phyloP scores from a whole-genome alignment of 2,113 vertebrate species.

The Crotalus tigris region DNA sequence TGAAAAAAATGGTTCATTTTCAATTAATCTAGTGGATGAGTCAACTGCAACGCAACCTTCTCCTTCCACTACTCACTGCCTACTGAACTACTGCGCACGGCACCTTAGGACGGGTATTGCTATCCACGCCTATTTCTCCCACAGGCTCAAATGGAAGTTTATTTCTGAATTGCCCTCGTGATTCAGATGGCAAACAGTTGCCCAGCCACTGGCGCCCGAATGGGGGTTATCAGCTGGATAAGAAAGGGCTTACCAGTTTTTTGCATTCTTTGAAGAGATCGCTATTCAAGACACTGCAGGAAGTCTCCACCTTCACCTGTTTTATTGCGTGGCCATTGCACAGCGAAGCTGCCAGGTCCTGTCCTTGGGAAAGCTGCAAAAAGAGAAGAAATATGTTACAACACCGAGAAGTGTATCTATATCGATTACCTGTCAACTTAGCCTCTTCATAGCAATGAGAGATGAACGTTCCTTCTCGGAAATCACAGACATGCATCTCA shows the following conservation, averaged over 20 bases:
- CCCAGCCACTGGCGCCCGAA: background rate
- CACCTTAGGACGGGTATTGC: fast-evolving
- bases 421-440: background rate
- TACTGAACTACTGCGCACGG: too few species aligned
- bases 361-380: constrained; percentile 38
- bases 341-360: constrained; percentile 52
- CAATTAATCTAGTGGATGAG: too few species aligned
- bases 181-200: background rate
- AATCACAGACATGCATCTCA: background rate
- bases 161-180: too few species aligned
- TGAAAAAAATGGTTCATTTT: too few species aligned
- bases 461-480: background rate
- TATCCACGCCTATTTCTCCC: too few species aligned
- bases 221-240: fast-evolving
- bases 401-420: background rate
- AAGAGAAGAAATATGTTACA: background rate
- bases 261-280: constrained; percentile 83
- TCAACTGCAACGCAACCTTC: too few species aligned
- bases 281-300: constrained; percentile 83
- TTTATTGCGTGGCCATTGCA: constrained; percentile 80
- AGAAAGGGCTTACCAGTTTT: constrained; percentile 75
- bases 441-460: background rate
- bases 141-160: too few species aligned
- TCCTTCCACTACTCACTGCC: too few species aligned
- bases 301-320: constrained; percentile 85